Conservation (phyloP, 2,888 invertebrate species). For the Hypomecis atomaria region DNA sequence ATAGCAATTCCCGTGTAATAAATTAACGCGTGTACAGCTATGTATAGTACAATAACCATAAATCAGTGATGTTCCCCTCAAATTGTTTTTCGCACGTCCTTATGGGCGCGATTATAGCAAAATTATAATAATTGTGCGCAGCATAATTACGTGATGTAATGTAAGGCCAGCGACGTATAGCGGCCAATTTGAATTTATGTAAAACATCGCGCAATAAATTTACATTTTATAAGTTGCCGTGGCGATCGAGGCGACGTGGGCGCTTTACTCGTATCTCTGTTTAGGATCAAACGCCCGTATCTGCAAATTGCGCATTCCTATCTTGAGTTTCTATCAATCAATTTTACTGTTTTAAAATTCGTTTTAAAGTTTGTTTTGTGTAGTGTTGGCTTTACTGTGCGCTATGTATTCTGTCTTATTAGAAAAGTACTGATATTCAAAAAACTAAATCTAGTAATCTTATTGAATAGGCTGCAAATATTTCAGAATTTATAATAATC, state of each 20-base stretch:
- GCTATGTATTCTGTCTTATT: no score
- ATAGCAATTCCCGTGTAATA: conserved; percentile 52
- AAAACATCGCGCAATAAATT: conserved; percentile 82
- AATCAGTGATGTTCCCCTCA: conserved; percentile 75
- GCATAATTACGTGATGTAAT: conserved; percentile 81
- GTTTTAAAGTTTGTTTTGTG: conserved; percentile 16
- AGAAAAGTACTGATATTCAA: no score
- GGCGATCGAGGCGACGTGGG: conserved; percentile 63
- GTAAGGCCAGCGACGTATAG: conserved; percentile 74
- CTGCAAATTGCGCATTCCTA: conserved; percentile 66
- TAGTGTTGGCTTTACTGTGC: no score
- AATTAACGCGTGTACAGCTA: conserved; percentile 61
- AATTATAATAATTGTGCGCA: conserved; percentile 83
- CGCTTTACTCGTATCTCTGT: conserved; percentile 69
- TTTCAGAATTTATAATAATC: no score
- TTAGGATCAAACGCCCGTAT: conserved; percentile 72
- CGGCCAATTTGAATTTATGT: conserved; percentile 81
- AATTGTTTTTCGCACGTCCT: conserved; percentile 82
- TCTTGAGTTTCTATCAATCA: conserved; percentile 48
- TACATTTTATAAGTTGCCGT: conserved; percentile 80
- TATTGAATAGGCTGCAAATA: no score
- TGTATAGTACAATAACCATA: conserved; percentile 57
- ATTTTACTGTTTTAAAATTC: conserved; percentile 30
- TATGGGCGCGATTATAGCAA: conserved; percentile 79
- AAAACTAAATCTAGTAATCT: no score